Base-by-base conservation (phyloP, 1,140 invertebrate species). In the Neelides sp. region DNA sequence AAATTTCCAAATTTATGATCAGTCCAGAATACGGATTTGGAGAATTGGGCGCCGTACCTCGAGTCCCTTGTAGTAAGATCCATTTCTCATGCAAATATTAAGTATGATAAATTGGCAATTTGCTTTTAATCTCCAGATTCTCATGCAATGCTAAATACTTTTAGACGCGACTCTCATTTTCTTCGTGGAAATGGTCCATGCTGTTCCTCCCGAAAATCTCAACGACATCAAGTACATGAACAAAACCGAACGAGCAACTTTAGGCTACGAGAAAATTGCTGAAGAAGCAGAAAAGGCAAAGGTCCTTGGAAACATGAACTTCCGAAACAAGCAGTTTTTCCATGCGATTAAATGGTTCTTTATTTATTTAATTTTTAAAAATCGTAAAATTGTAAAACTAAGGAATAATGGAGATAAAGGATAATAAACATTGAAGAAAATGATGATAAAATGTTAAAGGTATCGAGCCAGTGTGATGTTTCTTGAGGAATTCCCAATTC, bases 1-100 rank as follows among this genome's bases (percentile, higher is more conserved):
- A 48, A 48, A 40, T 48, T 39, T 8, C 47, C 4, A 7, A 40
- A 19, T 48, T 48, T 28, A 24, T 48, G 4, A n/a, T 48, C 20
- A 15, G 40, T n/a, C 47, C 47, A 5, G 34, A 37, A 15, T 39
- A 10, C 15, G 47, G 35, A 15, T 48, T 8, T 40, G 47, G 47
- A 2, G 8, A 39, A 39, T 7, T 48, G 10, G 47, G 47, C 15
- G 23, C 20, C 27, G 35, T 36, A 8, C 47, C 47, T 3, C 3
- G 47, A 20, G 40, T 48, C 28, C 34, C 34, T 22, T 23, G 43
- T 28, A 22, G 47, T 12, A 8, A 20, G 20, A 23, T 17, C 15
- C 37, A 26, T 10, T 39, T 5, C 35, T 19, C 7, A 32, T 5
- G 7, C 7, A 32, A 32, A 8, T 32, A 32, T n/a, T 32, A 7